Conservation (phyloP, 2,113 vertebrate species). For the Nothocercus julius region DNA sequence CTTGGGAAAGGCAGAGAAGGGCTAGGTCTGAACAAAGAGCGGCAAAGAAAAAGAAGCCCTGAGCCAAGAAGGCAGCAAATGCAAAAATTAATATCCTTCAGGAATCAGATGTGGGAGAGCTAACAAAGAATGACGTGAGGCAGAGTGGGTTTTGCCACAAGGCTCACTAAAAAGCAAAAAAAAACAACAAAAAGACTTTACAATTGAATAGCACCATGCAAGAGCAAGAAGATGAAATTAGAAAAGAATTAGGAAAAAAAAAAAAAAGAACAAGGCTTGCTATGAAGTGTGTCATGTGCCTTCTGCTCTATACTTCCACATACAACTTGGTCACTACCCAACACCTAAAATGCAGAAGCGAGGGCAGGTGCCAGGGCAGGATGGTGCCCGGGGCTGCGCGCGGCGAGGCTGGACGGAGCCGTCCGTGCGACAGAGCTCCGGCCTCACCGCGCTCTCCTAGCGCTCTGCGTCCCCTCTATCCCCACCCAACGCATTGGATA, state of each 20-base stretch:
- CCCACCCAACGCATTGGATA: accelerated
- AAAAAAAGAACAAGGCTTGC: background rate
- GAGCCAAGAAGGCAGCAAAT: background rate
- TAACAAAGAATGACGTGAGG: background rate
- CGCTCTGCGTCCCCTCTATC: accelerated
- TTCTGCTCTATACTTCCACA: background rate
- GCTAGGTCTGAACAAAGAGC: background rate
- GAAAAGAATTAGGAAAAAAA: background rate
- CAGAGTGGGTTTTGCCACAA: background rate
- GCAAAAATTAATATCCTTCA: background rate
- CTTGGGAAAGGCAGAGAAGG: background rate
- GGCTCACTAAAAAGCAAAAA: background rate
- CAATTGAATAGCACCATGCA: background rate
- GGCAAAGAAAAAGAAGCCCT: background rate
- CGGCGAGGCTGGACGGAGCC: background rate
- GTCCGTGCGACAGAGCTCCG: background rate
- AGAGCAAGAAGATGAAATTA: accelerated
- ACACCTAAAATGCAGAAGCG: background rate
- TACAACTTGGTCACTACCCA: accelerated
- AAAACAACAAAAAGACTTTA: background rate
- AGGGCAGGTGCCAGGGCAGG: background rate
- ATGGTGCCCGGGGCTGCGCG: accelerated
- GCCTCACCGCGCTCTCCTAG: background rate
- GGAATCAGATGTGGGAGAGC: background rate
- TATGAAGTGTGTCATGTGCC: background rate